Percentiles rank a stretch among this genome's conserved stretches.
These are phyloP conservation scores for Stenoptilia bipunctidactyla DNA, from an alignment of 2,888 invertebrate genomes.

Conservation along the genomic window DNA sequence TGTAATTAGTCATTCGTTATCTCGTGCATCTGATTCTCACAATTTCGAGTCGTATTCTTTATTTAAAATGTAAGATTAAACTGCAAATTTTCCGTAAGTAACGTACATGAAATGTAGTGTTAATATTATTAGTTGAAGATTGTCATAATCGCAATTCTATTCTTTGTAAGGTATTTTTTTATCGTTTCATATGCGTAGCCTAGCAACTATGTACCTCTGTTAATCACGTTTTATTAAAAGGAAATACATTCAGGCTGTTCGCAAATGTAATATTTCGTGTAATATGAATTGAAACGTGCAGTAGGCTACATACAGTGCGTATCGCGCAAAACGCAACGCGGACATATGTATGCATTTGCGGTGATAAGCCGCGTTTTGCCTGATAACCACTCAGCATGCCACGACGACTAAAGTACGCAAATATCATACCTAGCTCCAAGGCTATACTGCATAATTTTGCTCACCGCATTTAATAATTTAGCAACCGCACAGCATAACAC, in stretches of 20 bases:
- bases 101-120: too few species aligned
- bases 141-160: too few species aligned
- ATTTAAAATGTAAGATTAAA: too few species aligned
- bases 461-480: too few species aligned
- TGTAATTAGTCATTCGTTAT: conserved; percentile 59
- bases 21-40: conserved; percentile 51
- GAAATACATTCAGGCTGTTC: conserved; percentile 42
- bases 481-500: too few species aligned
- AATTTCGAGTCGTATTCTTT: too few species aligned
- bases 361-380: conserved; percentile 37
- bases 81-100: too few species aligned
- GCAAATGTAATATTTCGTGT: conserved; percentile 53
- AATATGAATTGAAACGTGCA: conserved; percentile 41
- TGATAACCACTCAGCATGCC: conserved; percentile 39
- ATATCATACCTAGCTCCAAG: too few species aligned
- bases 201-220: conserved; percentile 59
- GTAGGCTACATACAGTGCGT: conserved; percentile 30
- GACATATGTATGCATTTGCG: conserved; percentile 46
- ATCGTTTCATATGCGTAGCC: conserved; percentile 28
- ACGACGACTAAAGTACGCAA: too few species aligned
- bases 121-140: not conserved
- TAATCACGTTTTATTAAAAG: conserved; percentile 49
- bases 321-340: conserved; percentile 53
- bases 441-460: too few species aligned
- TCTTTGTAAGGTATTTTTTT: too few species aligned